These are phyloP conservation scores for Muscina levida DNA, from an alignment of 2,888 invertebrate species.

Conservation along the genomic window DNA sequence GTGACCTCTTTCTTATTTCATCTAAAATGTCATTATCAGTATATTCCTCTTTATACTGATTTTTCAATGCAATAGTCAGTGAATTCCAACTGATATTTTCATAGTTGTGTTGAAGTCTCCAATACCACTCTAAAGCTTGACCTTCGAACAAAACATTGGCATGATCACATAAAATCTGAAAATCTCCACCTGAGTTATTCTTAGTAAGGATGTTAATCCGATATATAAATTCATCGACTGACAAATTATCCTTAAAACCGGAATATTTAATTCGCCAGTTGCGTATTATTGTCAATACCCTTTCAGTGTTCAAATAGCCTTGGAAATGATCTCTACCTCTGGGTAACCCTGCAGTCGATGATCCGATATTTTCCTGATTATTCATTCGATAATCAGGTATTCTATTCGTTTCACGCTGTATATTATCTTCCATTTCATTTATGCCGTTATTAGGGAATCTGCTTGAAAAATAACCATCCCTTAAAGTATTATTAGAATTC, in stretches of 20 bases:
- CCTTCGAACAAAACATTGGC: conserved; percentile 19
- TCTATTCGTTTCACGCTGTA: too few species aligned
- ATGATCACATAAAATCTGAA: conserved; percentile 13
- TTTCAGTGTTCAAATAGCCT: not conserved
- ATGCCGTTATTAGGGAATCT: too few species aligned
- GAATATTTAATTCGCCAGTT: conserved; percentile 2
- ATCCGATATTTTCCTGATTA: not conserved
- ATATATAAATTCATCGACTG: conserved; percentile 46
- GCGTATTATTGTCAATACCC: conserved; percentile 5
- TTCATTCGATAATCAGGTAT: not conserved
- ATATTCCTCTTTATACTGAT: conserved; percentile 16
- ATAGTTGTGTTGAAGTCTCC: conserved; percentile 5
- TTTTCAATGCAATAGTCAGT: not conserved
- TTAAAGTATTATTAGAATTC: too few species aligned
- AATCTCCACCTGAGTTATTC: conserved; percentile 7
- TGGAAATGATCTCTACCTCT: not conserved
- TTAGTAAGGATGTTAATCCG: conserved; percentile 10
- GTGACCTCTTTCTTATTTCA: conserved; percentile 5
- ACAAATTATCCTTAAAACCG: conserved; percentile 36
- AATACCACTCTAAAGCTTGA: conserved; percentile 17
- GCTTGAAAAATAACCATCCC: too few species aligned
- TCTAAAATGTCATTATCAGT: conserved; percentile 16
- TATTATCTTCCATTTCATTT: too few species aligned
- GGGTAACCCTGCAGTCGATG: not conserved
- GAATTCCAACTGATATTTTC: not conserved